Percentiles rank a stretch among this genome's conserved stretches.
These are phyloP conservation scores for Artemia sp. DNA, from an alignment of 2,888 invertebrate species.

Conservation along the genomic window DNA sequence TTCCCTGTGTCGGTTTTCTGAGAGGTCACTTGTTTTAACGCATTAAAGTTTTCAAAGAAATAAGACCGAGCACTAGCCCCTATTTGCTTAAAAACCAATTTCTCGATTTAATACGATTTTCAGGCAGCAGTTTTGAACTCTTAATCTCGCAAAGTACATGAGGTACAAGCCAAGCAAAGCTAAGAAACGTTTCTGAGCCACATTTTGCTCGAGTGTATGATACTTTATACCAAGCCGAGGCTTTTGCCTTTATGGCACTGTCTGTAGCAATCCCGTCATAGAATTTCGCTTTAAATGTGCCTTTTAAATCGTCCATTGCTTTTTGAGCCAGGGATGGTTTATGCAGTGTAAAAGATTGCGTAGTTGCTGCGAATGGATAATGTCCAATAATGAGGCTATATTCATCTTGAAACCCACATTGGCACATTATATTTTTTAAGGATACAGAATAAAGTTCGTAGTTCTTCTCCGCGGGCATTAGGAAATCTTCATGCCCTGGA, in stretches of 20 bases:
- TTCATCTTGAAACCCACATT: slow-evolving; percentile 9
- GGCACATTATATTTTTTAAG: slow-evolving; percentile 13
- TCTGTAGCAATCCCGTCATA: slow-evolving; percentile 1
- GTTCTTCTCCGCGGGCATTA: neutral
- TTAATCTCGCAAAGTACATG: slow-evolving; percentile 15
- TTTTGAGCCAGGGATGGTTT: slow-evolving; percentile 4
- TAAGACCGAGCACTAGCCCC: slow-evolving; percentile 7
- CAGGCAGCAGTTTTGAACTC: neutral
- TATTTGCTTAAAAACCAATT: neutral
- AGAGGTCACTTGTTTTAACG: neutral
- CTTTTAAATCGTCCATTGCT: neutral
- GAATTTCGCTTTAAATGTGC: slow-evolving; percentile 5
- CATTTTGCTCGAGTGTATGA: neutral
- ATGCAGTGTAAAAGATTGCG: neutral
- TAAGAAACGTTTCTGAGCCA: neutral
- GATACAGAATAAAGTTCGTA: slow-evolving; percentile 4
- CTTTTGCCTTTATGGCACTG: neutral
- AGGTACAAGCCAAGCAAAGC: slow-evolving; percentile 16
- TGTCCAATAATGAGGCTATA: slow-evolving; percentile 1
- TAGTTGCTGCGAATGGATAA: too few relatives aligned
- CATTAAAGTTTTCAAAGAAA: neutral
- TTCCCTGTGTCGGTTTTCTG: neutral
- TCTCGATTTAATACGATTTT: neutral
- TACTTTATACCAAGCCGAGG: slow-evolving; percentile 17
- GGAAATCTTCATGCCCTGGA: slow-evolving; percentile 13